Percentiles rank a stretch among this genome's conserved stretches.
phyloP scores from a whole-genome alignment of 2,888 invertebrate species.

The Fragum fragum region DNA sequence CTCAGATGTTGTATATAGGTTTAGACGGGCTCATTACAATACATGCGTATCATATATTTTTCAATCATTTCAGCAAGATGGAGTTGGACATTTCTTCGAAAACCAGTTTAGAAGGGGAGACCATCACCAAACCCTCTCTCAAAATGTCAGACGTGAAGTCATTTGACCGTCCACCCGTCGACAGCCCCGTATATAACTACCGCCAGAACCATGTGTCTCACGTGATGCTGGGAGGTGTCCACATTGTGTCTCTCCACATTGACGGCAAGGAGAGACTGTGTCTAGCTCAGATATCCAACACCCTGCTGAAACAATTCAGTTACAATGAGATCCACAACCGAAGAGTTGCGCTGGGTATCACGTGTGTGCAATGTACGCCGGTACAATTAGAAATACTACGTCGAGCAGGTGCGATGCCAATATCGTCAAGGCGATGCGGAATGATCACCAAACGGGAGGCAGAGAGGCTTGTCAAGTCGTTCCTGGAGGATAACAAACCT shows the following conservation, averaged over 20 bases:
- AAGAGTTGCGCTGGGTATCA: conserved; percentile 95
- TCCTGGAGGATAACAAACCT: conserved; percentile 91
- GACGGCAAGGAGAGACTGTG: conserved; percentile 97
- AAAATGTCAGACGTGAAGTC: conserved; percentile 14
- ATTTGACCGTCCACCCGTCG: conserved; percentile 2
- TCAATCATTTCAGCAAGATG: conserved; percentile 53
- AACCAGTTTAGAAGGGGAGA: conserved; percentile 33
- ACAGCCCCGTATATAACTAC: conserved; percentile 41
- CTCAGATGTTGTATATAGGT: too few species aligned
- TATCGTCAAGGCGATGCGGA: conserved; percentile 90
- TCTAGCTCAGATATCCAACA: conserved; percentile 98
- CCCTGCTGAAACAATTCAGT: conserved; percentile 96
- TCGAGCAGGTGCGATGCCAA: conserved; percentile 90
- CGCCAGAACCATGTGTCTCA: conserved; percentile 90
- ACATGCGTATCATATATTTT: too few species aligned
- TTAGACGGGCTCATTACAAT: too few species aligned
- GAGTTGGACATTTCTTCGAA: conserved; percentile 60
- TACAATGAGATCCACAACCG: conserved; percentile 99
- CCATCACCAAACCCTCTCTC: background rate
- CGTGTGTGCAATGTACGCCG: conserved; percentile 96
- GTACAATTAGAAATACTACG: conserved; percentile 97
- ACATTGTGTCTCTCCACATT: conserved; percentile 97
- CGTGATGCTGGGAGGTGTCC: conserved; percentile 94
- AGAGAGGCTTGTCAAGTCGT: conserved; percentile 98
- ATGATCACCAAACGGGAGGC: conserved; percentile 95